Evolutionary conservation across 2,888 invertebrate species (phyloP).

Genomic region (Drosophila mercatorum): DNA sequence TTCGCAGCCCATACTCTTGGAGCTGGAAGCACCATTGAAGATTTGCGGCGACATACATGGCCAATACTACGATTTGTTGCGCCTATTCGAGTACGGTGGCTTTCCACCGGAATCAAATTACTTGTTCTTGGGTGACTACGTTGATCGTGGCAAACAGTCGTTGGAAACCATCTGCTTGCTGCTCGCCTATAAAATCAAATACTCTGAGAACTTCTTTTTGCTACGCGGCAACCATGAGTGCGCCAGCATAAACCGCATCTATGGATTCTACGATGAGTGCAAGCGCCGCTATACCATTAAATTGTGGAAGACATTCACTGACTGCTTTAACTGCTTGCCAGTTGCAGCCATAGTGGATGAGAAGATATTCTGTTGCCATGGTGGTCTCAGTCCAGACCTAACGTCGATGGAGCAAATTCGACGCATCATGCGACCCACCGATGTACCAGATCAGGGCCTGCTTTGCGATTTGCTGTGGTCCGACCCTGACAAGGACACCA

Average conservation of each 20-base stretch:
- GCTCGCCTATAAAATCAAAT: constrained; percentile 99
- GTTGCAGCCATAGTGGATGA: constrained; percentile 96
- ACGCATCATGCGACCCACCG: constrained; percentile 99
- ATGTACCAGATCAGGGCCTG: constrained; percentile 98
- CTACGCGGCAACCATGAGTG: constrained; percentile 99
- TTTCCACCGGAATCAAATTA: constrained; percentile 99
- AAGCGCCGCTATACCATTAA: constrained; percentile 98
- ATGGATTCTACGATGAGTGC: constrained; percentile 99
- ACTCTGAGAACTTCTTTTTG: constrained; percentile 99
- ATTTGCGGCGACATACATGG: constrained; percentile 99
- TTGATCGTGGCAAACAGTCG: constrained; percentile 99
- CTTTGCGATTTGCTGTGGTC: constrained; percentile 99
- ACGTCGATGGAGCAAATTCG: constrained; percentile 99
- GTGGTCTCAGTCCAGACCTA: constrained; percentile 95
- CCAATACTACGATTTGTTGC: constrained; percentile 98
- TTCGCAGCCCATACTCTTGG: constrained; percentile 98
- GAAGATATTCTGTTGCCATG: constrained; percentile 92
- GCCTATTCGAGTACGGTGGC: constrained; percentile 99
- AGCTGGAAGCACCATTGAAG: constrained; percentile 99
- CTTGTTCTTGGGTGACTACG: constrained; percentile 98
- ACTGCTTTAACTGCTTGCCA: constrained; percentile 99
- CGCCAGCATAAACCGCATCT: constrained; percentile 99
- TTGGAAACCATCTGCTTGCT: constrained; percentile 98
- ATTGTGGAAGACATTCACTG: constrained; percentile 99
- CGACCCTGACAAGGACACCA: constrained; percentile 98